phyloP scores from a whole-genome alignment of 1,140 invertebrate species.

The Drosophila pectinifera region DNA sequence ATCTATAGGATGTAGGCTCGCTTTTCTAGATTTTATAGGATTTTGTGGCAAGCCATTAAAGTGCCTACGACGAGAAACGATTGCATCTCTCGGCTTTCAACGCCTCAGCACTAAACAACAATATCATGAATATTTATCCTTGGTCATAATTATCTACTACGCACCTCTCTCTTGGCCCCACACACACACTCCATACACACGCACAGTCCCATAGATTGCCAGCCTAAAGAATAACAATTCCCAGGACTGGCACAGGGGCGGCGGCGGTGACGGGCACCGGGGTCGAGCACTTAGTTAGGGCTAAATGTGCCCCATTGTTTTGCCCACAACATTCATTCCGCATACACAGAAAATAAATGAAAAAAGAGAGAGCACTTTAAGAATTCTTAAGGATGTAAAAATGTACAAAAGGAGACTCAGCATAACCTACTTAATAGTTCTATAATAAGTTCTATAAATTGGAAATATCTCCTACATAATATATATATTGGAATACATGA shows the following conservation, averaged over 20 bases:
- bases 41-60: conserved; percentile 12
- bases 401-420: no score
- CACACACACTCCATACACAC: neutral
- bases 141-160: conserved; percentile 51
- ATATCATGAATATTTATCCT: conserved; percentile 55
- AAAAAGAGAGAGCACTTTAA: no score
- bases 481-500: no score
- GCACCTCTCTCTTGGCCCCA: conserved; percentile 18
- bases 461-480: no score
- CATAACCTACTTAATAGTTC: no score
- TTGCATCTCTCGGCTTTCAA: conserved; percentile 29
- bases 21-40: neutral
- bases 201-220: neutral
- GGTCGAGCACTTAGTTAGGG: conserved; percentile 46
- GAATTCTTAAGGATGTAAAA: neutral
- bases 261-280: neutral
- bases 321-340: conserved; percentile 18
- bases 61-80: conserved; percentile 18
- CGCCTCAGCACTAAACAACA: conserved; percentile 46
- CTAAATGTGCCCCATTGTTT: conserved; percentile 51
- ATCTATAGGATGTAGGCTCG: no score
- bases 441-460: no score
- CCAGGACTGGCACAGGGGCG: conserved; percentile 1
- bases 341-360: neutral
- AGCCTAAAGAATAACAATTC: conserved; percentile 43